phyloP scores from a whole-genome alignment of 2,888 invertebrate species.

The Chromoteleia sp. region DNA sequence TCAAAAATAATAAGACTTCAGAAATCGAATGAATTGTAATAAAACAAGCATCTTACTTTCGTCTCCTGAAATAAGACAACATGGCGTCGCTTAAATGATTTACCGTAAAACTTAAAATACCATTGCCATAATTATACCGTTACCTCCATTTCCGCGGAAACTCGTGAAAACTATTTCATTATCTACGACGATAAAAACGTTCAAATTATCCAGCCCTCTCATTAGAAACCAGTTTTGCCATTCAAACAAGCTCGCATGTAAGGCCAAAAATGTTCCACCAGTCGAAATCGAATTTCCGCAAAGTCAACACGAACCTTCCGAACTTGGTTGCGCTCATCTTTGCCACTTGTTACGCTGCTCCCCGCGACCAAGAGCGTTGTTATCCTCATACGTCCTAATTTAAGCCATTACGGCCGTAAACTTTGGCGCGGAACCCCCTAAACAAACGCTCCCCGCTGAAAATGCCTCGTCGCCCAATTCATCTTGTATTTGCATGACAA shows the following conservation, averaged over 20 bases:
- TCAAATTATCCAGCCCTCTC: conserved; percentile 15
- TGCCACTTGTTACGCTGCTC: conserved; percentile 35
- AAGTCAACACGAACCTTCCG: conserved; percentile 28
- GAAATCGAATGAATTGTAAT: no score
- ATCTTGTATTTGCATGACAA: conserved; percentile 58
- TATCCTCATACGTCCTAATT: conserved; percentile 48
- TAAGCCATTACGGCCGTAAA: conserved; percentile 37
- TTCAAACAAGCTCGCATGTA: conserved; percentile 14
- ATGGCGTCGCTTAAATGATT: no score
- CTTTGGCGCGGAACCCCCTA: conserved; percentile 34
- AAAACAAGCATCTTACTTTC: no score
- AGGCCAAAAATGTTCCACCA: conserved; percentile 11
- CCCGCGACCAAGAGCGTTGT: conserved; percentile 17
- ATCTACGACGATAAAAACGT: not conserved
- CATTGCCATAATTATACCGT: no score
- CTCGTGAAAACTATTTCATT: conserved; percentile 6
- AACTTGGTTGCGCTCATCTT: conserved; percentile 41
- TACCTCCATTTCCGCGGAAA: no score
- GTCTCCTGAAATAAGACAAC: no score
- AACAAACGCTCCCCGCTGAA: conserved; percentile 55
- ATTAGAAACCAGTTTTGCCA: conserved; percentile 28
- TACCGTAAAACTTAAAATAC: no score
- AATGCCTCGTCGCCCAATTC: conserved; percentile 49
- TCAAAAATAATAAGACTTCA: no score
- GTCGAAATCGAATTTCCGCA: conserved; percentile 15